Evolutionary conservation across 2,113 vertebrate species (phyloP).

Genomic region (Semnornis frantzii): DNA sequence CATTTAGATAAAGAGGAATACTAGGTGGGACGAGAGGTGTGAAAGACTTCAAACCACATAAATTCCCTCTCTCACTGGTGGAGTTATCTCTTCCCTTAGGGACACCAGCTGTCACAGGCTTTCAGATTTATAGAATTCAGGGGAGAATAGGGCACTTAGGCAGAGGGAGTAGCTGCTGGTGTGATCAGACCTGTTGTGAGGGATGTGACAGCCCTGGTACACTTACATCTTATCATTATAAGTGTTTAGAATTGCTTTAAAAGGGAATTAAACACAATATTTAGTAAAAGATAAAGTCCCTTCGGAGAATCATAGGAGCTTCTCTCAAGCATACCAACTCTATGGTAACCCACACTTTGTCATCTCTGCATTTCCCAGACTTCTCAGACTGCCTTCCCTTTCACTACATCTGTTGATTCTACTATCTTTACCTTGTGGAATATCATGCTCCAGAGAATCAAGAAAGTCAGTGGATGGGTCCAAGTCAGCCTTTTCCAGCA

Average conservation of each 20-base stretch:
- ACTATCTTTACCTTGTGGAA: slow-evolving; percentile 83
- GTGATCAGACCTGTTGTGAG: neutral
- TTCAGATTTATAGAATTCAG: neutral
- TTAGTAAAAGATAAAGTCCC: neutral
- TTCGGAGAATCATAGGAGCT: neutral
- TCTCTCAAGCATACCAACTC: neutral
- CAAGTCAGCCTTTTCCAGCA: slow-evolving; percentile 84
- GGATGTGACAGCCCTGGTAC: neutral
- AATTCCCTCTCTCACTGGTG: neutral
- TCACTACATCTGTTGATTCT: neutral
- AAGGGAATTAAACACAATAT: neutral
- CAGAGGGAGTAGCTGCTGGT: neutral
- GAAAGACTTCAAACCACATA: slow-evolving; percentile 45
- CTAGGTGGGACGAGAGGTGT: neutral
- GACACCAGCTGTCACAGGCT: neutral
- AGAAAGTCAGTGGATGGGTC: slow-evolving; percentile 90
- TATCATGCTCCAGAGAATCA: slow-evolving; percentile 88
- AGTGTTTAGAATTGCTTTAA: neutral
- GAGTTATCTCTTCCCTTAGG: neutral
- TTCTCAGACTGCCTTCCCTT: neutral
- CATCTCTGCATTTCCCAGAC: neutral
- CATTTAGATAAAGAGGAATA: slow-evolving; percentile 59
- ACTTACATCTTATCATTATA: neutral
- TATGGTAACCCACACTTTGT: neutral
- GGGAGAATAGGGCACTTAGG: neutral